Conservation (phyloP, 23 tunicate species). For the Styela plicata region DNA sequence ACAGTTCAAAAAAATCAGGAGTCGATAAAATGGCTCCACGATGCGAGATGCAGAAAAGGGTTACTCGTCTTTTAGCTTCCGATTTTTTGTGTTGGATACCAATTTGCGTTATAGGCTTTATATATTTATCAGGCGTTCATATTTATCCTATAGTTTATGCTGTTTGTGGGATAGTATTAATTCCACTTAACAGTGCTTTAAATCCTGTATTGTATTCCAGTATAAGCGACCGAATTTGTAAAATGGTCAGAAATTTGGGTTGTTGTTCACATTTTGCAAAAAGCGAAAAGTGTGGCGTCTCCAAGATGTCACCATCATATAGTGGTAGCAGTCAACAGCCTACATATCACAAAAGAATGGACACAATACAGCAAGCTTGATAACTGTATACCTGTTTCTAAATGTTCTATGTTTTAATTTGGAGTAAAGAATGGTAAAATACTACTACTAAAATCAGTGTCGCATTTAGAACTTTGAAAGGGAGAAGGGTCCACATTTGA, state of each 20-base stretch:
- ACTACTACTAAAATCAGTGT: too few relatives aligned
- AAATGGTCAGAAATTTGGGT: too few relatives aligned
- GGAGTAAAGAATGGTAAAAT: too few relatives aligned
- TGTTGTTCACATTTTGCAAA: not conserved
- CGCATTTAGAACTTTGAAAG: too few relatives aligned
- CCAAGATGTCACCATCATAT: too few relatives aligned
- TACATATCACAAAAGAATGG: too few relatives aligned
- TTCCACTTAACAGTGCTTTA: conserved; percentile 80
- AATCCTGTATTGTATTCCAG: conserved; percentile 68
- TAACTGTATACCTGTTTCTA: too few relatives aligned
- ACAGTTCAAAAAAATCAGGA: conserved; percentile 2
- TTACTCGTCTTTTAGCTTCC: conserved; percentile 53
- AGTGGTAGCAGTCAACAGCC: too few relatives aligned
- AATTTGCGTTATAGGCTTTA: conserved; percentile 49
- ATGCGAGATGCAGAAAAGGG: conserved; percentile 60
- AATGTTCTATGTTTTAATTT: too few relatives aligned
- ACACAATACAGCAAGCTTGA: too few relatives aligned
- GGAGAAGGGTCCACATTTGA: too few relatives aligned
- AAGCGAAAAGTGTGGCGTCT: too few relatives aligned
- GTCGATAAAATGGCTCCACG: conserved; percentile 12
- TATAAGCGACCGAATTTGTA: conserved; percentile 11
- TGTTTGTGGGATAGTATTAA: conserved; percentile 52
- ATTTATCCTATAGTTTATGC: conserved; percentile 28
- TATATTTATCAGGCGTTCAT: conserved; percentile 36
- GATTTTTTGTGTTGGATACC: conserved; percentile 87